Evolutionary conservation across 2,113 vertebrate genomes (phyloP), one percentile per base, ranked within the genome.

Genomic region (Myotis davidii): DNA sequence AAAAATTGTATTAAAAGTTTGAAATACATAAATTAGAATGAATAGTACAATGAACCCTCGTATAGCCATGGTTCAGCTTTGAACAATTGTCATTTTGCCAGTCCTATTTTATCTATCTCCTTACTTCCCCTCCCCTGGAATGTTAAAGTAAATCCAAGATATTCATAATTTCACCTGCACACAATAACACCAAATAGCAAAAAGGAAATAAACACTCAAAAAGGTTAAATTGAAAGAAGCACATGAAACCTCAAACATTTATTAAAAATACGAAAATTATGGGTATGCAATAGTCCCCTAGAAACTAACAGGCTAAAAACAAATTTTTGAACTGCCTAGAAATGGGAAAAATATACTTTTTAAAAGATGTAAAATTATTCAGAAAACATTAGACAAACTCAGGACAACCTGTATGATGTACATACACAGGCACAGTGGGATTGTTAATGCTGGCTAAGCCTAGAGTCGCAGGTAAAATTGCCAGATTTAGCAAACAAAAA

Each of bases 351-450:
- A 59, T 56, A 29, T 79, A 74, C 12, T 79, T 85, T 85, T 79
- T 23, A 70, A 88, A 91, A 70, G 50, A 72, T 77, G 23, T 27
- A 91, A 90, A 92, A 77, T 79, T 77, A 83, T 84, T 78, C n/a
- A 78, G 37, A 90, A 96, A 90, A 77, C 2, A 16, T 90, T 50
- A 74, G 86, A 90, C 45, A 87, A 89, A 48, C 0, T 29, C 37
- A 91, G 9, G 65, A 14, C 32, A 84, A 54, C 73, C 16, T 88
- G 50, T 74, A 52, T 64, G 20, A 74, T 27, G 29, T 54, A 56
- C 18, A 56, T 16, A 86, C 29, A 83, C 7, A 34, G 42, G 59
- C 90, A 27, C n/a, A 54, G 32, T 37, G 23, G 32, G 59, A 61
- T 69, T 81, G 8, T 20, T 69, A 42, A 42, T 73, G 13, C 32